Conservation (phyloP, 2,888 invertebrate species). For the Agriopis marginaria region DNA sequence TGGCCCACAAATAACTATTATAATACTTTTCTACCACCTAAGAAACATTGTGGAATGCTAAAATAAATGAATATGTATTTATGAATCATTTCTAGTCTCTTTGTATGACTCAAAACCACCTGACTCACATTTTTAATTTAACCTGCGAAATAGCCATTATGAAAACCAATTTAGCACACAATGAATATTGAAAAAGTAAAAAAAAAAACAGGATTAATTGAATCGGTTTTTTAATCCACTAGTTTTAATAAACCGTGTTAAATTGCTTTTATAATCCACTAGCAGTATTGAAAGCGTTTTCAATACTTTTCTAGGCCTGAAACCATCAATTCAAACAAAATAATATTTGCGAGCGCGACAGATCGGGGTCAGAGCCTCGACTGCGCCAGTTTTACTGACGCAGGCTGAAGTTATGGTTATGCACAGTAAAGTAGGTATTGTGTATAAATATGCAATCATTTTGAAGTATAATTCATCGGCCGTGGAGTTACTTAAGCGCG, state of each 20-base stretch:
- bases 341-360: slow-evolving; percentile 22
- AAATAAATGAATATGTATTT: too few relatives aligned
- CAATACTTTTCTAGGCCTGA: slow-evolving; percentile 1
- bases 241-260: slow-evolving; percentile 4
- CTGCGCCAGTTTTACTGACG: slow-evolving; percentile 16
- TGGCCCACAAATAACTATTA: too few relatives aligned
- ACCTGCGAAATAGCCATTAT: neutral
- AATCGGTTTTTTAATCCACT: neutral
- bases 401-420: neutral
- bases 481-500: too few relatives aligned
- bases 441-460: too few relatives aligned
- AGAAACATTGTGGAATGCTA: too few relatives aligned
- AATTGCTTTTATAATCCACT: slow-evolving; percentile 12
- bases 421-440: neutral
- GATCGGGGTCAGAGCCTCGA: slow-evolving; percentile 20
- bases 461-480: too few relatives aligned
- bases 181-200: neutral
- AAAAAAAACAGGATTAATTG: too few relatives aligned
- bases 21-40: too few relatives aligned
- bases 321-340: slow-evolving; percentile 17
- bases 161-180: too few relatives aligned
- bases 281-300: slow-evolving; percentile 5
- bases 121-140: too few relatives aligned
- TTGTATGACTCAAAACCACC: too few relatives aligned
- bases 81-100: too few relatives aligned